Conservation (phyloP, 2,113 vertebrate species). For the Emydocephalus ijimae region DNA sequence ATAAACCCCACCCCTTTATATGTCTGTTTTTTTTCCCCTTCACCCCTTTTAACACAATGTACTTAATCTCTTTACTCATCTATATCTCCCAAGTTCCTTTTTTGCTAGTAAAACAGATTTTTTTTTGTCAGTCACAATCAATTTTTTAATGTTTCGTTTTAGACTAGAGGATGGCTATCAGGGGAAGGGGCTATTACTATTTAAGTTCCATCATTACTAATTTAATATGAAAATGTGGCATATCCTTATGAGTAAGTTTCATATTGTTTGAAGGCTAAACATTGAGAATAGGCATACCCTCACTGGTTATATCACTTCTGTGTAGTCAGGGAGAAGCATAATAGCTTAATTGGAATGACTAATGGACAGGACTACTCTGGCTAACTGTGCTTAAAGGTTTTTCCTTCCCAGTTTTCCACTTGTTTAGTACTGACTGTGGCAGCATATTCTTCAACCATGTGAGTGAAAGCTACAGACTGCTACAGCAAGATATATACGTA, state of each 20-base stretch:
- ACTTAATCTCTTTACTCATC: not conserved
- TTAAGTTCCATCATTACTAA: not conserved
- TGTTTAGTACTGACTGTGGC: not conserved
- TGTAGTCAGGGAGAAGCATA: not conserved
- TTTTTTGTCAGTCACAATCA: not conserved
- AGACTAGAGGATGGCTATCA: not conserved
- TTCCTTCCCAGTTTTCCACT: not conserved
- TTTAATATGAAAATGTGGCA: not conserved
- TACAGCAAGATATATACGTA: no score
- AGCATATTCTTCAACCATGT: not conserved
- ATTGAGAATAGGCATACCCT: not conserved
- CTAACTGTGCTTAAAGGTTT: not conserved
- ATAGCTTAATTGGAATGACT: slow-evolving; percentile 3
- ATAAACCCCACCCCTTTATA: not conserved
- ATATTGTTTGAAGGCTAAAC: slow-evolving; percentile 2
- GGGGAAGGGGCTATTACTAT: accelerated
- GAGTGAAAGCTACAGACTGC: not conserved
- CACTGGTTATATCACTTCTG: accelerated
- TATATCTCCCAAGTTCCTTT: not conserved
- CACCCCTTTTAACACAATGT: not conserved
- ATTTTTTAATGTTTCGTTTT: not conserved
- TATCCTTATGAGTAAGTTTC: not conserved
- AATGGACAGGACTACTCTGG: not conserved
- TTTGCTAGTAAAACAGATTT: not conserved
- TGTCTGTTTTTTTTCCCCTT: not conserved